These are phyloP conservation scores for Forbesichthys papilliferus DNA, from an alignment of 2,113 vertebrate genomes.

Conservation along the genomic window DNA sequence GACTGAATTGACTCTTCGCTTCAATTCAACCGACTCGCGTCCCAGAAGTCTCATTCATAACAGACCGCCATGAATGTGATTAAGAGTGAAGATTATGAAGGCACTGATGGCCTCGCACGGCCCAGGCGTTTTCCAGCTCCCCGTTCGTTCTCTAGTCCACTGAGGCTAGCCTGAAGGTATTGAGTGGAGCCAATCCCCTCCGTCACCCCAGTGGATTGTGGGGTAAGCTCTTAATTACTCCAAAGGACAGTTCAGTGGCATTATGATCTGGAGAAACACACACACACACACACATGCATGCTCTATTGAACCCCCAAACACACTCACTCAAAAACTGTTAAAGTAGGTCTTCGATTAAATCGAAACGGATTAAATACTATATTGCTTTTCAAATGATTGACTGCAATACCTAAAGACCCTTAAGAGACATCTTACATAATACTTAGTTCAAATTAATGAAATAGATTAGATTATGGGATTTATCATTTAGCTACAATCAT, in stretches of 20 bases:
- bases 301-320: slow-evolving; percentile 16
- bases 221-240: slow-evolving; percentile 68
- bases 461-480: no score
- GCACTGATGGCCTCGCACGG: slow-evolving; percentile 24
- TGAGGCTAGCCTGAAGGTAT: slow-evolving; percentile 41
- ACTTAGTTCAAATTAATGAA: no score
- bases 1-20: background rate
- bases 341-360: no score
- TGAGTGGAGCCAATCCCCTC: slow-evolving; percentile 45
- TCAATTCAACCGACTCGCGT: background rate
- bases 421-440: no score
- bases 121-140: slow-evolving; percentile 25
- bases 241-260: slow-evolving; percentile 56
- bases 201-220: slow-evolving; percentile 53
- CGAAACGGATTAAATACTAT: no score
- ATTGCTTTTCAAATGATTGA: no score
- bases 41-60: slow-evolving; percentile 20
- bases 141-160: slow-evolving; percentile 23
- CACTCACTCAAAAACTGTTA: background rate
- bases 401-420: no score
- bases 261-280: slow-evolving; percentile 40
- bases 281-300: slow-evolving; percentile 2
- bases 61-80: slow-evolving; percentile 20
- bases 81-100: slow-evolving; percentile 23
- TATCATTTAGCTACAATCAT: no score